Conservation (phyloP, 2,113 vertebrate genomes). For the Athene noctua region DNA sequence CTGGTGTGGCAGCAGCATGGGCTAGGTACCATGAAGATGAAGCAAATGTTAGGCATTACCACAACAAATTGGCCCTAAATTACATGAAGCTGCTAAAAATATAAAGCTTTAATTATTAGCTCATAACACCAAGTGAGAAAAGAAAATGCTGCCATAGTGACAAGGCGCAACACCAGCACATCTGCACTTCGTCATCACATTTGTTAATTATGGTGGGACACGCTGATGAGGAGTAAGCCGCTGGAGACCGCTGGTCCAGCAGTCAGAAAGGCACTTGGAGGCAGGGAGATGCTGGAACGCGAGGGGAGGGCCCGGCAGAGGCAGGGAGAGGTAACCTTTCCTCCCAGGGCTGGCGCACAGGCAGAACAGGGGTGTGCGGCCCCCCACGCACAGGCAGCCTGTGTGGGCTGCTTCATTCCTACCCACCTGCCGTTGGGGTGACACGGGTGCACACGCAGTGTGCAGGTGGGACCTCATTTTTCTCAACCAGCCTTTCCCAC, state of each 20-base stretch:
- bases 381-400: fast-evolving
- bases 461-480: neutral
- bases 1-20: neutral
- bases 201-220: neutral
- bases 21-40: neutral
- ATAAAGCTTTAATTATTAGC: constrained; percentile 47
- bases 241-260: neutral
- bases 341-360: fast-evolving
- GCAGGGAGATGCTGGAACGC: fast-evolving
- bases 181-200: neutral
- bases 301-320: neutral
- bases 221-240: neutral
- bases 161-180: neutral
- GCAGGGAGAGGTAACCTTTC: neutral
- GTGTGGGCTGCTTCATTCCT: neutral
- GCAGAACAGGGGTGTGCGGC: neutral
- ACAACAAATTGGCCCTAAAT: neutral
- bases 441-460: fast-evolving
- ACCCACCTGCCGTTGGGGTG: neutral
- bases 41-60: neutral
- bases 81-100: constrained; percentile 8
- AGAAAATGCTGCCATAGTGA: constrained; percentile 16
- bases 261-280: neutral
- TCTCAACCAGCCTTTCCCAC: neutral
- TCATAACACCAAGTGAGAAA: neutral